Base-by-base conservation (phyloP, 2,113 vertebrate genomes). In the Synodontis membranacea region DNA sequence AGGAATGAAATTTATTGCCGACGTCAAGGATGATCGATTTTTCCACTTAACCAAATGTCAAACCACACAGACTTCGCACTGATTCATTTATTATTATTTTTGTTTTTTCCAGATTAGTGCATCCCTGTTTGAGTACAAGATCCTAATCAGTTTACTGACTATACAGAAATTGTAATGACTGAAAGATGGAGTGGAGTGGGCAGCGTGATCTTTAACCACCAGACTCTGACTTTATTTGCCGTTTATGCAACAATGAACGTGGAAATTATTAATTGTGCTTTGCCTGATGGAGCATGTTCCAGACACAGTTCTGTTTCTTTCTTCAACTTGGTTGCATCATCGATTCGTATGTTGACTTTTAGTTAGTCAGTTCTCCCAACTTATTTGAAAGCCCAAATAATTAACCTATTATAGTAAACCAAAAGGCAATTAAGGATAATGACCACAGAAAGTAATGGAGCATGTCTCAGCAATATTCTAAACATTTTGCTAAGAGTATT, bases 401-500 rank as follows among this genome's bases (percentile, higher is more conserved):
- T 68, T 12, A 70, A 19, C 14, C 12, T n/a, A n/a, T n/a, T n/a
- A n/a, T n/a, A n/a, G n/a, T n/a, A n/a, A n/a, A n/a, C n/a, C n/a
- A n/a, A n/a, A 21, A 52, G 17, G 12, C 46, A 78, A 52, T 78
- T 78, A 78, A 31, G n/a, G 17, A 79, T 52, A 54, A 79, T 52
- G 54, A 34, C 23, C 34, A 48, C 37, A 70, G n/a, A 54, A 46
- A 70, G 54, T 37, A 44, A 23, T 54, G 62, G 28, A 21, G 11
- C 37, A 31, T 58, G 78, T 46, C 10, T 62, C 39, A 23, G 56
- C 39, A 37, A 48, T 50, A 70, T 62, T 19, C 37, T 9, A 82
- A 46, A 80, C 52, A 28, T 62, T 85, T 66, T 66, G 31, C 21
- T 74, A 52, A 58, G 74, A 42, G 62, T 80, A 62, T 50, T 85